A percentile compares a stretch with the other conserved stretches of the same genome.
Evolutionary conservation across 2,113 vertebrate species (phyloP).

Genomic region (Salvator merianae): DNA sequence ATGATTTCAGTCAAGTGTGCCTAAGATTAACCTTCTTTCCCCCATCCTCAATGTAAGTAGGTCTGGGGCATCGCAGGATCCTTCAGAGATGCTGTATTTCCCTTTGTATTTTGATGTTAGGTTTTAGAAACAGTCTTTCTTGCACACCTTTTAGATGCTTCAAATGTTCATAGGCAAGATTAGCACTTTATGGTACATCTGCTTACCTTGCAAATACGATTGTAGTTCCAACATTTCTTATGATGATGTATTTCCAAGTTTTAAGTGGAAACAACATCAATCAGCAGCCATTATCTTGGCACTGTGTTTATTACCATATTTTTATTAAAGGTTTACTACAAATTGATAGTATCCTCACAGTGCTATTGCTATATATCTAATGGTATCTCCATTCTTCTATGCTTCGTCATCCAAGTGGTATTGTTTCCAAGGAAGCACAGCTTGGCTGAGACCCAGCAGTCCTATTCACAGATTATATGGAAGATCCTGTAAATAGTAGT

Average conservation of each 20-base stretch:
- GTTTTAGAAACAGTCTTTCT: constrained; percentile 30
- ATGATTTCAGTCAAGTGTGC: neutral
- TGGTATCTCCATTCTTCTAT: neutral
- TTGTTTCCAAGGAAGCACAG: neutral
- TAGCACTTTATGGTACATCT: neutral
- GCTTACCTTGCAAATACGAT: neutral
- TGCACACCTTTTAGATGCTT: constrained; percentile 1
- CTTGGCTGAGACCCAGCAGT: neutral
- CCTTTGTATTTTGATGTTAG: constrained; percentile 6
- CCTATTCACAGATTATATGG: neutral
- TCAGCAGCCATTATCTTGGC: too few species aligned
- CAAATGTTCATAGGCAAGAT: neutral
- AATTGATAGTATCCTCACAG: neutral
- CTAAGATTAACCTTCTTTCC: neutral
- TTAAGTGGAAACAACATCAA: neutral
- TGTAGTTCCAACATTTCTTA: neutral
- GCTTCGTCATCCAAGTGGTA: neutral
- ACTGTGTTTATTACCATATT: neutral
- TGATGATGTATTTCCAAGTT: neutral
- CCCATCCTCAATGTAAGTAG: neutral
- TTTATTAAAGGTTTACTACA: neutral
- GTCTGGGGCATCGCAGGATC: neutral
- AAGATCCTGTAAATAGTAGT: neutral
- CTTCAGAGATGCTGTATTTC: constrained; percentile 18
- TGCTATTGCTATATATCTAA: neutral